These are phyloP conservation scores for Phylloscopus whistleri DNA, from an alignment of 2,113 vertebrate species.

Conservation along the genomic window DNA sequence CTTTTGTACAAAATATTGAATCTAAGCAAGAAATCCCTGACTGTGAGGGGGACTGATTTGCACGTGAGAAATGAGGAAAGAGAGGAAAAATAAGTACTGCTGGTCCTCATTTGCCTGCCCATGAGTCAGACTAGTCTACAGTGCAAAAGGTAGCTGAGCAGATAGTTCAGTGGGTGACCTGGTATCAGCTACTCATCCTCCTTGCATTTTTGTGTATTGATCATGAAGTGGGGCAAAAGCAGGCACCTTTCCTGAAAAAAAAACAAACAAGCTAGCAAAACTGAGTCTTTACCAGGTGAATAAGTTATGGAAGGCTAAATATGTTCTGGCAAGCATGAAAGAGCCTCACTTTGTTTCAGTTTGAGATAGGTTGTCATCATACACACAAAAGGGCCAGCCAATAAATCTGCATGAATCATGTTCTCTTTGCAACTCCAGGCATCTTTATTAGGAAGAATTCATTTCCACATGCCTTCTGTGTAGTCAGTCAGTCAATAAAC, in stretches of 20 bases:
- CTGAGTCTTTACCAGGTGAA: background rate
- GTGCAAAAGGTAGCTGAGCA: background rate
- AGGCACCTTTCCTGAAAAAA: background rate
- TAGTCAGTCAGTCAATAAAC: background rate
- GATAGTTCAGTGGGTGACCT: background rate
- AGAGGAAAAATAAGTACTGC: background rate
- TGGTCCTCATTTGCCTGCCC: background rate
- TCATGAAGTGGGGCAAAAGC: background rate
- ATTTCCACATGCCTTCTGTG: background rate
- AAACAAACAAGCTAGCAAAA: background rate
- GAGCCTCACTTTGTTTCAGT: background rate
- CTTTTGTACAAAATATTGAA: background rate
- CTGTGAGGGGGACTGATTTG: background rate
- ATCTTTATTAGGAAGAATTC: background rate
- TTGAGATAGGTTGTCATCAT: background rate
- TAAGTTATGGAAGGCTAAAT: constrained; percentile 29
- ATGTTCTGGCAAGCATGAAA: background rate
- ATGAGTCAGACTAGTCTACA: background rate
- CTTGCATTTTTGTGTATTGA: background rate
- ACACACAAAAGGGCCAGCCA: background rate
- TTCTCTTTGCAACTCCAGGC: background rate
- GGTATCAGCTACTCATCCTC: background rate
- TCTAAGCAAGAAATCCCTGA: background rate
- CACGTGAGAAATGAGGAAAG: background rate
- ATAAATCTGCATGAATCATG: background rate